A percentile compares a stretch with the other conserved stretches of the same genome.
Evolutionary conservation across 2,888 invertebrate species (phyloP).

Genomic region (Tethea ocularis): DNA sequence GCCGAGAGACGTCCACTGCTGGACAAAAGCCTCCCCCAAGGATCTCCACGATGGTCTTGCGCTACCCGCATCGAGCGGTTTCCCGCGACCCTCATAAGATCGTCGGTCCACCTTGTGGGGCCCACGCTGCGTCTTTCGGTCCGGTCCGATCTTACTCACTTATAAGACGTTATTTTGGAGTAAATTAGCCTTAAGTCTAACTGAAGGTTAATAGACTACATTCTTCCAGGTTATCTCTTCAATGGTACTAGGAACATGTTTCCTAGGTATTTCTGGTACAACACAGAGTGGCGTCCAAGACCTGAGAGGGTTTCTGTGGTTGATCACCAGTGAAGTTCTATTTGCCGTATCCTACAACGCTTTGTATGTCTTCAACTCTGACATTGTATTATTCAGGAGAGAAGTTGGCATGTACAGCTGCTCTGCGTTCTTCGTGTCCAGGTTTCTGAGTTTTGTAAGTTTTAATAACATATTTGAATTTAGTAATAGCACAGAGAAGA

Average conservation of each 20-base stretch:
- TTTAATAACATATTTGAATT: background rate
- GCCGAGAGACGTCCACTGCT: no score
- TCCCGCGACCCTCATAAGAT: no score
- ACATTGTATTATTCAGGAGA: slow-evolving; percentile 68
- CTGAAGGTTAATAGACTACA: background rate
- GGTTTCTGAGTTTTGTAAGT: slow-evolving; percentile 65
- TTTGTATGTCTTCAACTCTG: slow-evolving; percentile 67
- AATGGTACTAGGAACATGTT: slow-evolving; percentile 68
- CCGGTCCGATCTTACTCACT: no score
- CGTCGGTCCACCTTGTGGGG: no score
- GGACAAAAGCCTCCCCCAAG: no score
- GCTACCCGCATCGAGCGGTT: no score
- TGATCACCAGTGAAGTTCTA: slow-evolving; percentile 76
- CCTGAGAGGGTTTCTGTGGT: slow-evolving; percentile 75
- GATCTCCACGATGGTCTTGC: no score
- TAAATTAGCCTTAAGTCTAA: no score
- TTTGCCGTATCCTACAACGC: slow-evolving; percentile 76
- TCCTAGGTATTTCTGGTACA: slow-evolving; percentile 65
- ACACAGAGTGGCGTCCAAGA: slow-evolving; percentile 78
- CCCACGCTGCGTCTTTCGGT: no score
- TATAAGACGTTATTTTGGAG: no score
- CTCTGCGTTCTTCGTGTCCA: slow-evolving; percentile 69
- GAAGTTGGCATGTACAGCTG: slow-evolving; percentile 73
- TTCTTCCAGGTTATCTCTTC: slow-evolving; percentile 65
- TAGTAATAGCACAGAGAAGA: no score